phyloP scores from a whole-genome alignment of 2,797 vertebrate species.

The Molossus alvarezi region DNA sequence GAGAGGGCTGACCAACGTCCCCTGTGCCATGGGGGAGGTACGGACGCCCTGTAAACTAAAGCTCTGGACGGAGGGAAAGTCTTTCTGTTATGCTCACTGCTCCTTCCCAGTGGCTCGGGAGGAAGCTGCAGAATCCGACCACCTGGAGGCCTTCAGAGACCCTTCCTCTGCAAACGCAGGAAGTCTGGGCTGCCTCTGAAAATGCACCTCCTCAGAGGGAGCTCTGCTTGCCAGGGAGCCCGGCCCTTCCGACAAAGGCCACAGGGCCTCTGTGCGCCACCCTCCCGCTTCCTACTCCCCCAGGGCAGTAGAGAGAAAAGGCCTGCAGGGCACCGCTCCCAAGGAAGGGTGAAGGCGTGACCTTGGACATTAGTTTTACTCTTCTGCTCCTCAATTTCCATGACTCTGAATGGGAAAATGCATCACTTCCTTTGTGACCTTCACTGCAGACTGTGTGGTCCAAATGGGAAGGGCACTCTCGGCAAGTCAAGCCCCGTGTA shows the following conservation, averaged over 20 bases:
- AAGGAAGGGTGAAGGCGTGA: not conserved
- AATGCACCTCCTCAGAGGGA: not conserved
- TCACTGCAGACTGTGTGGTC: not conserved
- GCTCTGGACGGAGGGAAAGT: not conserved
- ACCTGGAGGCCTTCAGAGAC: not conserved
- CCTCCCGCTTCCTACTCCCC: not conserved
- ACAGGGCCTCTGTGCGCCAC: accelerated
- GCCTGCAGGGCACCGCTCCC: not conserved
- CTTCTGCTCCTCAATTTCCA: not conserved
- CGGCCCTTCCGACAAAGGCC: not conserved
- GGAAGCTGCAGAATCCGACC: not conserved
- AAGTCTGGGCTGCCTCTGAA: not conserved
- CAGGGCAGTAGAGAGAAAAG: not conserved
- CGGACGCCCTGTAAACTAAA: not conserved
- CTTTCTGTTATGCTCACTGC: not conserved
- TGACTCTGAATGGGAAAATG: not conserved
- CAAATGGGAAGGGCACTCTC: not conserved
- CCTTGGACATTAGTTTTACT: not conserved
- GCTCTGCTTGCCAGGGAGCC: not conserved
- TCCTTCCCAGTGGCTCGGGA: not conserved
- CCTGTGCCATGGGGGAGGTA: not conserved
- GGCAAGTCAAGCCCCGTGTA: not conserved
- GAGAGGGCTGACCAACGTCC: not conserved
- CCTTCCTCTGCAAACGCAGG: not conserved
- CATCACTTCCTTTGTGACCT: accelerated